These are phyloP conservation scores for Mustelus asterias DNA, from an alignment of 2,113 vertebrate genomes.

Conservation along the genomic window DNA sequence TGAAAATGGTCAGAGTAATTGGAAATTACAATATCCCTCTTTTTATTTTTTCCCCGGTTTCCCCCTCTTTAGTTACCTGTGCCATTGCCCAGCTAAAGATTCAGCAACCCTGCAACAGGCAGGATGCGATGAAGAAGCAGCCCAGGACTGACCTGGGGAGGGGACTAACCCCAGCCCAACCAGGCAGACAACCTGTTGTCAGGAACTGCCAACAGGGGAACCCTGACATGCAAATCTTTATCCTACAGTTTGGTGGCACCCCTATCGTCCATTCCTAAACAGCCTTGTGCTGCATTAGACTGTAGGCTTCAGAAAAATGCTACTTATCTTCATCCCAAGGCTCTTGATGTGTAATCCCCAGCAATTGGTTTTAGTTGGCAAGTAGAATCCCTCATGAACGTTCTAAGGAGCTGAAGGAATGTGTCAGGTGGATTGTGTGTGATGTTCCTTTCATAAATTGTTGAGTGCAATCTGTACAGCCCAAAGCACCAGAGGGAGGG, in stretches of 20 bases:
- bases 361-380: not conserved
- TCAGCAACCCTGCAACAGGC: not conserved
- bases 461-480: not conserved
- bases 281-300: not conserved
- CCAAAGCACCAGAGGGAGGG: not conserved
- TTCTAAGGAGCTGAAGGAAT: not conserved
- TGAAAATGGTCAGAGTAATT: not conserved
- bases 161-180: not conserved
- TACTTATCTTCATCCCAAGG: not conserved
- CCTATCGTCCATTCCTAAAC: not conserved
- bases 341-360: not conserved
- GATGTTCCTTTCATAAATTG: not conserved
- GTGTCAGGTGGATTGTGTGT: not conserved
- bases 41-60: not conserved
- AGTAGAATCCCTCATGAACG: not conserved
- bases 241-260: not conserved
- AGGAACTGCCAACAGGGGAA: not conserved
- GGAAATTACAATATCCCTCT: not conserved
- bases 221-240: not conserved
- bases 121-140: not conserved
- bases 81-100: not conserved
- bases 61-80: not conserved
- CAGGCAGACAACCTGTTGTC: not conserved
- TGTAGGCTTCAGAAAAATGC: not conserved
- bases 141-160: not conserved